Evolutionary conservation across 1,140 invertebrate species (phyloP).

Genomic region (Drosophila busckii): DNA sequence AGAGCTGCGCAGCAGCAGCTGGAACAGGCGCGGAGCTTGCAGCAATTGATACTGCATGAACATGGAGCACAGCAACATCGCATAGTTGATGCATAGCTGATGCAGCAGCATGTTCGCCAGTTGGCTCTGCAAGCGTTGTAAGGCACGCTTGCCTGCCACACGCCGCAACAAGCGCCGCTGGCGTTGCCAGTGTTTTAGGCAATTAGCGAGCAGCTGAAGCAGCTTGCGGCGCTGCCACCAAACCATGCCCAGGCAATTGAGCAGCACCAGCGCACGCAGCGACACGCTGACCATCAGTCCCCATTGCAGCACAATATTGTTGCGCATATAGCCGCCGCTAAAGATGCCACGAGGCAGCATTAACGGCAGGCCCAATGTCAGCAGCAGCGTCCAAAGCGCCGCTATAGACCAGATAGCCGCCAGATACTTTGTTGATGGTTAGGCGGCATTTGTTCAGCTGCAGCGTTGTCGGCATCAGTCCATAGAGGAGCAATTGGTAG

Average conservation of each 20-base stretch:
- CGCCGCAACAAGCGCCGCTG: conserved; percentile 4
- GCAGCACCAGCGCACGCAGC: background rate
- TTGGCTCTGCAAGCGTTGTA: conserved; percentile 5
- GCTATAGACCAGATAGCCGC: conserved; percentile 37
- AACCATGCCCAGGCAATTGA: conserved; percentile 27
- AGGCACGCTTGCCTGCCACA: background rate
- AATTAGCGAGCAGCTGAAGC: conserved; percentile 22
- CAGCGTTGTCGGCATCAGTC: conserved; percentile 35
- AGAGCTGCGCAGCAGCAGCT: background rate
- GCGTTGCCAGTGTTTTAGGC: conserved; percentile 7
- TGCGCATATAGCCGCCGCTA: conserved; percentile 31
- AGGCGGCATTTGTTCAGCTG: background rate
- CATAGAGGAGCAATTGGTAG: conserved; percentile 29
- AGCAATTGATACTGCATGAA: conserved; percentile 34
- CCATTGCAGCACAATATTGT: conserved; percentile 44
- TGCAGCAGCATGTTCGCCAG: conserved; percentile 5
- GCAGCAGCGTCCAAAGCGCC: background rate
- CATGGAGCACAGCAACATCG: background rate
- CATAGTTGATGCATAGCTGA: conserved; percentile 15
- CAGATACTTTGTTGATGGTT: conserved; percentile 1
- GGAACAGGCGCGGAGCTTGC: background rate
- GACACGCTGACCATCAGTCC: conserved; percentile 1
- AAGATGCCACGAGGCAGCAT: conserved; percentile 9
- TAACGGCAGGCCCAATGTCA: conserved; percentile 15
- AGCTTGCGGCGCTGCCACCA: conserved; percentile 33